Evolutionary conservation across 2,888 invertebrate species (phyloP), one percentile per base, ranked within the genome.

Genomic region (Sylvicola cinctus): DNA sequence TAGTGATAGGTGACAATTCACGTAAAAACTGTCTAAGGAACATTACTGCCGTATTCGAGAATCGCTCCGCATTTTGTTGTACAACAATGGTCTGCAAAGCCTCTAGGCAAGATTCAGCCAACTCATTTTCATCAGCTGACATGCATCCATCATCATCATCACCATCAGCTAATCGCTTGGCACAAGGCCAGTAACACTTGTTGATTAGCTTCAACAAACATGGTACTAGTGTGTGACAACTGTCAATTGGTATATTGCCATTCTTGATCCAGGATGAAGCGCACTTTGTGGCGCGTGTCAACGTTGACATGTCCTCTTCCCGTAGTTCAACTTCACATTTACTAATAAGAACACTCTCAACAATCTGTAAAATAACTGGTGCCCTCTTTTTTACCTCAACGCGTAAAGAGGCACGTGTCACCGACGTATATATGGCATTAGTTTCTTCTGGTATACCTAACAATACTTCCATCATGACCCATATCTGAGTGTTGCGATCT

Each of bases 371-470:
- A 3, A 58, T 52, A 7, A 57, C 34, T 2, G 49, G 48, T 3
- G 52, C 44, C 5, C 52, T 49, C 37, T 54, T 56, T 1, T 47
- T 50, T 3, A 58, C 48, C 37, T 57, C 57, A 5, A 43, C 46
- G 2, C 55, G 48, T 5, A 58, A 36, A 0, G 49, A 46, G 3
- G 47, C 54, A 3, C 57, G 45, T 38, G 53, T 54, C 2, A 55
- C 50, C 1, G 57, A 56, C 3, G 55, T 54, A 33, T 54, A 55
- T 32, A 58, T 52, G 10, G 49, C 49, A 37, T 50, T 52, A 35
- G 55, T 47, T 50, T 91, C 90, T 60, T 80, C 81, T 16, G 90
- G 87, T 49, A 91, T 71, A 35, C 83, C 78, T 45, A 78, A 75
- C 12, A 91, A 62, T 27, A 90, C 76, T 62, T 85, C 80, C 34